phyloP scores from a whole-genome alignment of 2,888 invertebrate species.

The Spodoptera picta region DNA sequence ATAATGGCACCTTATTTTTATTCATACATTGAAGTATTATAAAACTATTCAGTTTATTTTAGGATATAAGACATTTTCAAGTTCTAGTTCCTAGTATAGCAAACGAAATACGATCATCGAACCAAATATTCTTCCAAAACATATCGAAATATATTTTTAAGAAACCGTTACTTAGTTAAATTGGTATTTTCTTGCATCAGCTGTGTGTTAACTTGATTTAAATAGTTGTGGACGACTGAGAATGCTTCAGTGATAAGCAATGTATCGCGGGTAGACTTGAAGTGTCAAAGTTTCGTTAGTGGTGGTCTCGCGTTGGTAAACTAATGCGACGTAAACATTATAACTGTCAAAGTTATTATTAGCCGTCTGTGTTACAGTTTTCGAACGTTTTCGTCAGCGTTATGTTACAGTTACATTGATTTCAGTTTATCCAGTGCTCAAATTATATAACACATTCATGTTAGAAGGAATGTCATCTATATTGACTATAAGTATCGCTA shows the following conservation, averaged over 20 bases:
- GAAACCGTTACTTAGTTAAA: background rate
- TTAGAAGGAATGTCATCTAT: constrained; percentile 16
- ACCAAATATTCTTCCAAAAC: too few relatives aligned
- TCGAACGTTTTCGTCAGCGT: constrained; percentile 57
- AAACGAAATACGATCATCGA: too few relatives aligned
- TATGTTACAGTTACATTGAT: constrained; percentile 32
- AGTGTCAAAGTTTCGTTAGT: constrained; percentile 79
- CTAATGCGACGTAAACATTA: constrained; percentile 70
- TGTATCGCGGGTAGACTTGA: constrained; percentile 71
- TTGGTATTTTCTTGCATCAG: constrained; percentile 16
- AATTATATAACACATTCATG: constrained; percentile 61
- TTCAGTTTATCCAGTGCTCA: constrained; percentile 67
- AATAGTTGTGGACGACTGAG: constrained; percentile 42
- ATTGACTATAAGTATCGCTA: too few relatives aligned
- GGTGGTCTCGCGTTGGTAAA: constrained; percentile 66
- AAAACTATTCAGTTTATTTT: too few relatives aligned
- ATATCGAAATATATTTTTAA: too few relatives aligned
- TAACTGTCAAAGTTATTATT: constrained; percentile 82
- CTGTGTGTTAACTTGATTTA: constrained; percentile 25
- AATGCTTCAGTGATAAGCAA: constrained; percentile 64
- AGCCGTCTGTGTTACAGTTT: constrained; percentile 67
- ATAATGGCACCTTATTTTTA: too few relatives aligned
- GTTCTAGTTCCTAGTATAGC: too few relatives aligned
- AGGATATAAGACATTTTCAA: too few relatives aligned
- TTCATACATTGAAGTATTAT: too few relatives aligned